Conservation (phyloP, 2,113 vertebrate genomes). For the cat (Felis catus) region F.catus_Fca126_mat1.0 CM031417.1:114511501-114512000, state of each 20-base stretch:
- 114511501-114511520: not conserved
- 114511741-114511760: not conserved
- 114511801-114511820: not conserved
- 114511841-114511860: not conserved
- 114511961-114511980: conserved; percentile 45
- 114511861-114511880: not conserved
- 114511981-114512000: conserved; percentile 64
- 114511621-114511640: not conserved
- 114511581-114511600: not conserved
- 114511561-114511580: not conserved
- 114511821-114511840: not conserved
- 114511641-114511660: not conserved
- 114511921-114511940: not conserved
- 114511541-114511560: not conserved
- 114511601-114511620: not conserved
- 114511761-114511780: not conserved
- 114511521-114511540: not conserved
- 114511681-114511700: not conserved
- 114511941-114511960: not conserved
- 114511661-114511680: not conserved
- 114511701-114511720: too few relatives aligned
- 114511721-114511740: accelerated
- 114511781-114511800: accelerated
- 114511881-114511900: not conserved
- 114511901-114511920: not conserved